Base-by-base conservation (phyloP, 2,113 vertebrate genomes). In the Mus spicilegus region DNA sequence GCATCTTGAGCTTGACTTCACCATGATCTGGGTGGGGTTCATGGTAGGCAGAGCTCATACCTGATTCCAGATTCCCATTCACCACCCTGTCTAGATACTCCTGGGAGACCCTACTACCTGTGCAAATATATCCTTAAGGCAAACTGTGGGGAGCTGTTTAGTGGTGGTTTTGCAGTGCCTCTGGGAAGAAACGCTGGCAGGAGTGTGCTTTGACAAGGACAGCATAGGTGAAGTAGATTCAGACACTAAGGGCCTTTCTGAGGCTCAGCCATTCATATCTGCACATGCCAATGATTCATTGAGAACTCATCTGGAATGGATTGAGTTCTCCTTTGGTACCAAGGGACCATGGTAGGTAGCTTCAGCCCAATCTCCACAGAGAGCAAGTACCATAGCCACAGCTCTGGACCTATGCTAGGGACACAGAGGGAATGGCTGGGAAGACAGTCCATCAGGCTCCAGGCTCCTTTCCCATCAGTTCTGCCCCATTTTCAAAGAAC, bases 391-490 rank as follows among this genome's bases (percentile, higher is more conserved):
- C n/a, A 90, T n/a, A 33, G 20, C 33, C 84, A 42, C 14, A 39
- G 67, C 42, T 81, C 89, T 80, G 58, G 63, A 67, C 65, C 2
- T 67, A 67, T 67, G 69, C 49, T 70, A 39, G 24, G 87, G 51
- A 28, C 49, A 58, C 49, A n/a, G 67, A 56, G 69, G 65, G 24
- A 24, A 49, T 56, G 36, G 24, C 49, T 90, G 20, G 33, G 42
- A 96, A 58, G 51, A 87, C 9, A 39, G 75, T 24, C 24, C 30
- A 93, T 78, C 39, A 63, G n/a, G 76, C 82, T 87, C 75, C 54
- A 87, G 69, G 70, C 13, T n/a, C 92, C 90, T 28, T 97, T 42
- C 76, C 69, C 97, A 75, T 92, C 91, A 69, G 65, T 30, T 12
- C 28, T 3, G 7, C 26, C 4, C 11, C 28, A 28, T 67, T 33